Percentiles rank a stretch among this genome's conserved stretches.
phyloP scores from a whole-genome alignment of 1,140 invertebrate genomes.

The Vanessa atalanta region DNA sequence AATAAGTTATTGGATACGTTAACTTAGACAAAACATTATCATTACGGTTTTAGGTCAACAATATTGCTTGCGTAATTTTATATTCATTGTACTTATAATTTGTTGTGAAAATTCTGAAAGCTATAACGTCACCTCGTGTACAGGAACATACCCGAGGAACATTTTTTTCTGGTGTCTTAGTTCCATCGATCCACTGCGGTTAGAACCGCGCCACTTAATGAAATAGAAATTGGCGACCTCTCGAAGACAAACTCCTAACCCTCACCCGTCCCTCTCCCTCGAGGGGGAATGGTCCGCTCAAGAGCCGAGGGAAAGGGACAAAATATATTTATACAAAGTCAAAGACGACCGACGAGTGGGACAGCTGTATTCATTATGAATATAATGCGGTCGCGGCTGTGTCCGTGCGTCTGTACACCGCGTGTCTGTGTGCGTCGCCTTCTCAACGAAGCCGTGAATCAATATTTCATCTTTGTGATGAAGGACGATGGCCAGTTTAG shows the following conservation, averaged over 20 bases:
- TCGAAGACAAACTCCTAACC: constrained; percentile 75
- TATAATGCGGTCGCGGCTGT: constrained; percentile 77
- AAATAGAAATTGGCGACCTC: constrained; percentile 80
- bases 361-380: constrained; percentile 80
- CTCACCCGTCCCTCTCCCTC: constrained; percentile 66
- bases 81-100: neutral
- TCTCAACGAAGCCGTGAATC: constrained; percentile 72
- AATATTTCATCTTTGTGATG: constrained; percentile 78
- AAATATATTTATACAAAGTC: constrained; percentile 80
- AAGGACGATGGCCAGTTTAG: constrained; percentile 64
- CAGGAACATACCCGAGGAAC: neutral
- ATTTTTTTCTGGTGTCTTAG: constrained; percentile 63
- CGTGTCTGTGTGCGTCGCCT: constrained; percentile 60
- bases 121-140: neutral
- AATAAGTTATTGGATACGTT: no score
- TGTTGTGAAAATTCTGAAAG: neutral
- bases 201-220: constrained; percentile 75
- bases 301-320: constrained; percentile 69
- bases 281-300: constrained; percentile 54
- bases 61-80: no score
- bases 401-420: constrained; percentile 67
- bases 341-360: constrained; percentile 78
- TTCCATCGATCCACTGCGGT: constrained; percentile 74
- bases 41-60: no score
- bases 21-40: no score